Base-by-base conservation (phyloP, 2,113 vertebrate genomes). In the Hippocampus guttulatus region DNA sequence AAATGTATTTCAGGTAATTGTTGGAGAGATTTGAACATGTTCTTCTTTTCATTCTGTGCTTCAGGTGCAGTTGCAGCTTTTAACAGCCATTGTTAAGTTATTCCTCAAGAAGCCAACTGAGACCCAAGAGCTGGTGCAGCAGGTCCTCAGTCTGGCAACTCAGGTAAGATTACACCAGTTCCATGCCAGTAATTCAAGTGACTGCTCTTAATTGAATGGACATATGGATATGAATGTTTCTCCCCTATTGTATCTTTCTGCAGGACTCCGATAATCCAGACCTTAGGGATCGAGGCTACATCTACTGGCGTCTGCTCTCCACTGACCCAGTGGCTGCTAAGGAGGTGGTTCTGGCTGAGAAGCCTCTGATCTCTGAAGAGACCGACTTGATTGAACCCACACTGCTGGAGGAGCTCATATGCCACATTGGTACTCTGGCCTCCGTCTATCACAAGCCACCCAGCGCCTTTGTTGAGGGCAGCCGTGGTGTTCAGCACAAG, bases 221-320 rank as follows among this genome's bases (percentile, higher is more conserved):
- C 47, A 20, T 30, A 43, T 43, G 12, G 14, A 30, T 18, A 15
- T 45, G n/a, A 43, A 72, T 70, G 30, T n/a, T 65, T 61, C 40
- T 7, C 47, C 47, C 18, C 33, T 51, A 14, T 40, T 73, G 75
- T 75, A 6, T 61, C 23, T 75, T 5, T 73, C 45, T 41, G 0
- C 73, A 99, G 97, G 96, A 99, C 86, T 98, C 97, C 0, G 97
- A 99, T 87, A 99, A 98, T 84, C 97, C 97, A 0, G 97, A 98
- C 88, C 92, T 99, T 82, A 91, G 97, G 71, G 97, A 98, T 67
- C 94, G 97, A 0, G 97, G 97, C 5, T 99, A 99, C 89, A 99
- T 99, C 91, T 99, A 99, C 88, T 99, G 97, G 97, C 95, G 97
- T 58, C 93, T 99, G 85, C 95, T 99, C n/a, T 98, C 97, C 81